Evolutionary conservation across 2,113 vertebrate species (phyloP).

Genomic region (Phyllostomus discolor): DNA sequence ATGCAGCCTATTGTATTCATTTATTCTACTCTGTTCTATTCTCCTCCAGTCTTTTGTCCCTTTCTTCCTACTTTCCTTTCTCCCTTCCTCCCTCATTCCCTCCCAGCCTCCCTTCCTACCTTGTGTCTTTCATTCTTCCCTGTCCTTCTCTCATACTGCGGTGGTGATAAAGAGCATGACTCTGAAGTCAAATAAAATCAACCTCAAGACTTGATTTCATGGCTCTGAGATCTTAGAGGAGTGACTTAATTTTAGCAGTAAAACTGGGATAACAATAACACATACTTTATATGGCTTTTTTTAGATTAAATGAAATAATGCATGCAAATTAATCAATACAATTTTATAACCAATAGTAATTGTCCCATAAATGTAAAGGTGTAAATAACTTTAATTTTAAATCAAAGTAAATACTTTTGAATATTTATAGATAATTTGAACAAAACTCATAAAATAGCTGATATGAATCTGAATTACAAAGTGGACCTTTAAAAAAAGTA

Average conservation of each 20-base stretch:
- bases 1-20: not conserved
- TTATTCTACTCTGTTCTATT: not conserved
- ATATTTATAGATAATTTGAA: not conserved
- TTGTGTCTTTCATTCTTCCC: not conserved
- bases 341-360: not conserved
- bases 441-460: not conserved
- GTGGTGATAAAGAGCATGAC: not conserved
- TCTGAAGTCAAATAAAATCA: not conserved
- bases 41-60: not conserved
- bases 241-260: not conserved
- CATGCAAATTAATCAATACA: not conserved
- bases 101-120: not conserved
- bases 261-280: not conserved
- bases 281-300: not conserved
- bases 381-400: not conserved
- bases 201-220: not conserved
- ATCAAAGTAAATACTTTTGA: not conserved
- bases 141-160: not conserved
- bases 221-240: not conserved
- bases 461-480: not conserved
- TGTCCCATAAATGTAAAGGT: not conserved
- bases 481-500: not conserved
- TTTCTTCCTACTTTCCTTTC: fast-evolving
- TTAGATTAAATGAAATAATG: not conserved
- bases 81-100: not conserved